Evolutionary conservation across 2,888 invertebrate species (phyloP), one percentile per base, ranked within the genome.

Genomic region (Schizaphis graminum): DNA sequence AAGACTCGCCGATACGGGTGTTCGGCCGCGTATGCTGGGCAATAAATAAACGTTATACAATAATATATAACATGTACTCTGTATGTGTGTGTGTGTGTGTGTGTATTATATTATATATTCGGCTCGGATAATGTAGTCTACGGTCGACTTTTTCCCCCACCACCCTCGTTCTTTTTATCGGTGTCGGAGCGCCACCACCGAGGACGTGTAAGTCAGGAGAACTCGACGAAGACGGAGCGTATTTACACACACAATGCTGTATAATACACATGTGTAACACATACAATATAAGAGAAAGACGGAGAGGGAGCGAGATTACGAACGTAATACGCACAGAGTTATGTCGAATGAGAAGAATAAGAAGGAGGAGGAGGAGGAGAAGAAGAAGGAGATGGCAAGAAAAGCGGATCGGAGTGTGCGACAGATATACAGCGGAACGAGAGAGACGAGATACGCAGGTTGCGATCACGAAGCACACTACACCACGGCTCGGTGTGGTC

Each of bases 11-110:
- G 90, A 91, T 91, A 67, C 90, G 89, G 84, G 84, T 49, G 89
- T 85, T 47, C 77, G 89, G 47, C 88, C 61, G 85, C 91, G 53
- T 53, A 44, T 35, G 49, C 85, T 24, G 84, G 89, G 84, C 89
- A 89, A 90, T 67, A 94, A 86, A 92, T 67, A 94, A 90, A 93
- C 89, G 89, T 61, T 90, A 90, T 56, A 28, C 53, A n/a, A 77
- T 53, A n/a, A 90, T 89, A 41, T 67, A 56, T 77, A 77, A 35
- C 4, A 77, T 77, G 35, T 8, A 7, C 13, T n/a, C 16, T 67
- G 61, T n/a, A 28, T 44, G 44, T 44, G 44, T 44, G 44, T 47
- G 5, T 44, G 67, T 77, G 35, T 77, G 35, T 11, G 53, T n/a
- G 26, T 56, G 53, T 53, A 35, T 86, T 28, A 91, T 35, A n/a